Evolutionary conservation across 2,113 vertebrate genomes (phyloP).

Genomic region (Pycnonotus jocosus): DNA sequence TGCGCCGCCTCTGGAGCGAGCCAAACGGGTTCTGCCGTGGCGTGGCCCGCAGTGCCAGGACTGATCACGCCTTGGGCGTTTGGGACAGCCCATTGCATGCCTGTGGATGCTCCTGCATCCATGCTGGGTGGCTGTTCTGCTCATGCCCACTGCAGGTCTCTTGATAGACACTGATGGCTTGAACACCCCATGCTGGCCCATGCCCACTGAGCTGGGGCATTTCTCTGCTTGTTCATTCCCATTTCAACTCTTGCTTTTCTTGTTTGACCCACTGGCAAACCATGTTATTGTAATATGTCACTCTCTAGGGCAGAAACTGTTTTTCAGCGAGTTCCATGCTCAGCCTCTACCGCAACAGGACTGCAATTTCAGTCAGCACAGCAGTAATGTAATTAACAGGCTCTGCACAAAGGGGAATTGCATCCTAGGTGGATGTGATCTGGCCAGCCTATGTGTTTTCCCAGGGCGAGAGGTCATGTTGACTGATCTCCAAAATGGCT

Average conservation of each 20-base stretch:
- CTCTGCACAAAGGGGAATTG: not conserved
- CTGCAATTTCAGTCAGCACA: not conserved
- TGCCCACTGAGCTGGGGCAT: not conserved
- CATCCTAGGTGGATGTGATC: not conserved
- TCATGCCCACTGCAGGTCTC: not conserved
- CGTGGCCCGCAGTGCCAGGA: not conserved
- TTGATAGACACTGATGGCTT: not conserved
- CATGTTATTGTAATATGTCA: not conserved
- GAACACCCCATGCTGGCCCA: not conserved
- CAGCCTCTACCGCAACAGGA: not conserved
- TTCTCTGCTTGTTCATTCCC: not conserved
- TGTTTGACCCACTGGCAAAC: not conserved
- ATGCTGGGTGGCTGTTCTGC: not conserved
- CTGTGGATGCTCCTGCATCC: not conserved
- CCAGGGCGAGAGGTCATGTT: not conserved
- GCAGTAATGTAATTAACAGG: not conserved
- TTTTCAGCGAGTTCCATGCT: not conserved
- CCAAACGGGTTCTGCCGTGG: not conserved
- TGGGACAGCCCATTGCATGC: not conserved
- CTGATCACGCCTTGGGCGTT: not conserved
- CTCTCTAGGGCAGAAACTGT: not conserved
- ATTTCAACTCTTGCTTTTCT: not conserved
- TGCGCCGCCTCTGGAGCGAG: not conserved
- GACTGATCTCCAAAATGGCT: not conserved
- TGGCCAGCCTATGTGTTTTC: not conserved